Evolutionary conservation across 2,888 invertebrate species (phyloP), one percentile per base, ranked within the genome.

Genomic region (Allygus modestus): DNA sequence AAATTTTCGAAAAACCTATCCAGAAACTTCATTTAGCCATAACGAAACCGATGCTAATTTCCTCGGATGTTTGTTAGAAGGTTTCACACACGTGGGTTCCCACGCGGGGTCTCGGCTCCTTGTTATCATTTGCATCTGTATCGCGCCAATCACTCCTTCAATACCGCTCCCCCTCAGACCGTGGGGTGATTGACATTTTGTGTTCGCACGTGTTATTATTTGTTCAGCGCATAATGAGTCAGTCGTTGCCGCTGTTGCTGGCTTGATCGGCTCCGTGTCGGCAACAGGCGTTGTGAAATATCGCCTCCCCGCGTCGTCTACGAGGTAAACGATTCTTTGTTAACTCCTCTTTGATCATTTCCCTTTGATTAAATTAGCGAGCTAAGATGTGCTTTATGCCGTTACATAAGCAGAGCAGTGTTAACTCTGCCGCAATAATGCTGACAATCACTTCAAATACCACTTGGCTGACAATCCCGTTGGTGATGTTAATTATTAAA

Each of bases 91-190:
- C 46, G 12, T 7, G 12, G 1, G 58, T 58, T 58, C 23, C 58
- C 58, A 20, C 20, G 12, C 12, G 2, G 54, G 11, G 46, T 4
- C 12, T 4, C 23, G 28, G 31, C 5, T 26, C 17, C 65, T 28
- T 65, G 71, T 41, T 41, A 71, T 41, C 71, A 71, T 71, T 71
- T 71, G 71, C 71, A 71, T 71, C 71, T 71, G 71, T 71, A 71
- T 71, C 41, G 71, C 41, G 41, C 41, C 71, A 71, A 71, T 71
- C 71, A 71, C 71, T 37, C 71, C 37, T 28, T 41, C 71, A 71
- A 71, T 71, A 41, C 71, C 71, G 15, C 41, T 20, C 41, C 23
- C 41, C 71, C 69, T 20, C 69, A 2, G 2, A 23, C 69, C 4
- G n/a, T 4, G 41, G 41, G 71, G 71, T 71, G 71, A 71, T 71